Percentiles rank a stretch among this genome's conserved stretches.
Conservation (phyloP, 2,888 invertebrate genomes). For the Didymodactylos carnosus region DNA sequence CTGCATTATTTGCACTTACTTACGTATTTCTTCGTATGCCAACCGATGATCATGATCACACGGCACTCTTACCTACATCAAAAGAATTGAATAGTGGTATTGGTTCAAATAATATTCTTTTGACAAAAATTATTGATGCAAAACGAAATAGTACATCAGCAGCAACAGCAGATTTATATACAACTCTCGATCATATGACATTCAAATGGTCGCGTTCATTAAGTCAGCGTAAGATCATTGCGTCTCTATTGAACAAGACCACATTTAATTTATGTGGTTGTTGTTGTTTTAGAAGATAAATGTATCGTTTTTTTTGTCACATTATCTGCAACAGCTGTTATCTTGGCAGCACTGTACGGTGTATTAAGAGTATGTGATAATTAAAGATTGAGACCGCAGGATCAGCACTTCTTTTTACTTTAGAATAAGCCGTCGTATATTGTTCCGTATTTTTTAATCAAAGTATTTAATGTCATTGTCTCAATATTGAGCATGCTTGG, state of each 20-base stretch:
- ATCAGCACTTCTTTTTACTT: neutral
- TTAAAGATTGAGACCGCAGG: neutral
- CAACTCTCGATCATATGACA: neutral
- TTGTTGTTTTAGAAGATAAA: conserved; percentile 10
- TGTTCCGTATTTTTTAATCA: conserved; percentile 11
- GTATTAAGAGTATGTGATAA: neutral
- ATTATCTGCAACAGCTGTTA: conserved; percentile 1
- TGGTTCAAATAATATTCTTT: neutral
- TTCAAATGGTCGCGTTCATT: neutral
- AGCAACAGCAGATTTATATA: neutral
- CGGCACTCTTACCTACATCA: neutral
- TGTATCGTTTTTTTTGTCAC: neutral
- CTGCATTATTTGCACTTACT: neutral
- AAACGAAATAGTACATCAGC: neutral
- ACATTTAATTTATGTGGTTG: no score
- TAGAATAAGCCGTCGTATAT: conserved; percentile 9
- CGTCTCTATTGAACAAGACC: neutral
- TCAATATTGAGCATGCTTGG: conserved; percentile 1
- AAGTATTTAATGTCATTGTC: conserved; percentile 7
- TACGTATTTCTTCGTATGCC: neutral
- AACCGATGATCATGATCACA: neutral
- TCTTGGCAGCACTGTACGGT: conserved; percentile 1
- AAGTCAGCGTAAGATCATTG: neutral
- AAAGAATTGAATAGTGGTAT: neutral
- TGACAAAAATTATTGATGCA: no score